Evolutionary conservation across 37 sponge, comb jelly and placozoan species (phyloP).

Genomic region (Agelas oroides): DNA sequence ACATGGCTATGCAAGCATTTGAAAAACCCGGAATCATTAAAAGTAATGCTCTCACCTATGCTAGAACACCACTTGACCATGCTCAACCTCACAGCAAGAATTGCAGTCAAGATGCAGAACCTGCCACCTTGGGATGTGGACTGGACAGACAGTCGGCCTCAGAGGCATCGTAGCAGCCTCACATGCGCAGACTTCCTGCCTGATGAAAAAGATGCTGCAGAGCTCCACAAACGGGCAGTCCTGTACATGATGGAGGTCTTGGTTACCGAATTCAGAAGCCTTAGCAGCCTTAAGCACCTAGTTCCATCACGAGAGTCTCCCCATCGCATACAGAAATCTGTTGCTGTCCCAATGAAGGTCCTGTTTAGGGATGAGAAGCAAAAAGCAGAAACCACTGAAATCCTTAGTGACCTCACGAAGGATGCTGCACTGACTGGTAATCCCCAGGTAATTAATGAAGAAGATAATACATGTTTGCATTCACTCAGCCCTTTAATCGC

Average conservation of each 20-base stretch:
- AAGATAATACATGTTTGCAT: neutral
- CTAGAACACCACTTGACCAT: constrained; percentile 12
- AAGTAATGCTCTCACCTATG: neutral
- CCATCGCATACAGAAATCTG: neutral
- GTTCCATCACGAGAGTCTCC: neutral
- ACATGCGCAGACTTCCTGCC: constrained; percentile 18
- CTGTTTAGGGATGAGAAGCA: constrained; percentile 53
- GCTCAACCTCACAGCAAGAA: constrained; percentile 11
- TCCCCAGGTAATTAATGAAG: neutral
- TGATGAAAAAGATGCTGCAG: constrained; percentile 1
- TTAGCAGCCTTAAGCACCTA: neutral
- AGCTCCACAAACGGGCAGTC: constrained; percentile 8
- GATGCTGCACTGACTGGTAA: constrained; percentile 1
- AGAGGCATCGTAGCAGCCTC: neutral
- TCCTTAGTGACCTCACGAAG: constrained; percentile 8
- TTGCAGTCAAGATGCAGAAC: constrained; percentile 17
- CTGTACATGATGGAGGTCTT: constrained; percentile 15
- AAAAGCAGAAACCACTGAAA: constrained; percentile 38
- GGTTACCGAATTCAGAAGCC: neutral
- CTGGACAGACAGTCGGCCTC: neutral
- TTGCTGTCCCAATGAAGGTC: constrained; percentile 15
- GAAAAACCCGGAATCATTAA: no score
- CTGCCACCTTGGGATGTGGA: constrained; percentile 1
- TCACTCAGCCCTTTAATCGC: neutral
- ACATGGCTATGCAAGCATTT: no score